These are phyloP conservation scores for Sciurus vulgaris DNA, from an alignment of 2,797 vertebrate genomes.

Conservation along the genomic window DNA sequence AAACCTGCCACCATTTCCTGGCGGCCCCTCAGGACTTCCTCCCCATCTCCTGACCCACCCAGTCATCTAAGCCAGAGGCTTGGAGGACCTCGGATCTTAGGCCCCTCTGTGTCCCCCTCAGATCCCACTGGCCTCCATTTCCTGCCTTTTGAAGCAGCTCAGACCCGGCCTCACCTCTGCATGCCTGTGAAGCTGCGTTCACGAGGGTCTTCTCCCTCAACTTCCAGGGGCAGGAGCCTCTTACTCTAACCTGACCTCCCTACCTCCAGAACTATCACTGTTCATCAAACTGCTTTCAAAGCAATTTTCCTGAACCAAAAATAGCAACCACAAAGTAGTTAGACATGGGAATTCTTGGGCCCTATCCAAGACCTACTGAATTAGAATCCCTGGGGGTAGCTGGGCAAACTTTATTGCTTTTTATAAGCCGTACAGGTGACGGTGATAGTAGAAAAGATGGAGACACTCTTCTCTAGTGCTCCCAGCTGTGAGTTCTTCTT, in stretches of 20 bases:
- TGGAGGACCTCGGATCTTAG: too few species aligned
- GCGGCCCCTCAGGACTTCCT: neutral
- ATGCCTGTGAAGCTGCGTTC: accelerated
- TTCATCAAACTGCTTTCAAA: neutral
- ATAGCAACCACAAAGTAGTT: neutral
- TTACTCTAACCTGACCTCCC: neutral
- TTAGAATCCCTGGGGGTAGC: neutral
- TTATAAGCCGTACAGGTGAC: neutral
- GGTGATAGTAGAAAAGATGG: too few species aligned
- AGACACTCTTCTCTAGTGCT: neutral
- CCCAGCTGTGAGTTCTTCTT: neutral
- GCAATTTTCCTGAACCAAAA: neutral
- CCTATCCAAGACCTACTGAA: neutral
- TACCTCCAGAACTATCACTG: neutral
- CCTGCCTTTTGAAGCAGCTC: neutral
- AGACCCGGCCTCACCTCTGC: neutral
- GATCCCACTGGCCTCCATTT: too few species aligned
- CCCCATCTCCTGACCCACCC: neutral
- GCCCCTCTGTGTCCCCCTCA: neutral
- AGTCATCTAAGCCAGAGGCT: neutral
- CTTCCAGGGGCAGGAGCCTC: neutral
- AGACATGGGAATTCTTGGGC: neutral
- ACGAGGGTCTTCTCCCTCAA: neutral
- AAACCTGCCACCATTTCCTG: neutral
- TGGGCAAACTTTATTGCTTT: too few species aligned